Evolutionary conservation across 2,888 invertebrate genomes (phyloP), one percentile per base, ranked within the genome.

Genomic region (Cephonodes hylas): DNA sequence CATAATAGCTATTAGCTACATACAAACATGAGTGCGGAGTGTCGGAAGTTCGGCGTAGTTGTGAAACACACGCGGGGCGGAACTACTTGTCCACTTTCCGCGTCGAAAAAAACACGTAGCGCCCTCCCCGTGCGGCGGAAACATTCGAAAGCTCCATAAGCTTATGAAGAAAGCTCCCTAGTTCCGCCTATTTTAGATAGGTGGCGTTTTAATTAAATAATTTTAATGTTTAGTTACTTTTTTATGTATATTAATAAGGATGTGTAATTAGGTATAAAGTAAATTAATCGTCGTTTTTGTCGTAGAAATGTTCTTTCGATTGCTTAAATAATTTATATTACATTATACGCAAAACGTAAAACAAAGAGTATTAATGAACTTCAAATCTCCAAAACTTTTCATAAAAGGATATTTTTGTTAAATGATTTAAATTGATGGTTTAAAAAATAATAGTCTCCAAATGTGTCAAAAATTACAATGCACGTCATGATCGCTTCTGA

Each of bases 41-140:
- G 38, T 13, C 38, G 38, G n/a, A 38, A 38, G 3, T 38, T n/a
- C n/a, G 13, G 38, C 38, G n/a, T 4, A n/a, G 3, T n/a, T 38
- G 38, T 38, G 38, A n/a, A n/a, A 10, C 18, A 45, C 10, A 18
- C 18, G 25, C 31, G 18, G 10, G 31, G 27, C 10, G 27, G 27
- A 53, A 46, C 13, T 8, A 48, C 48, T 48, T 53, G 23, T 27
- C n/a, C 1, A 53, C 15, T 53, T 53, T 31, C 18, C 58, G 13
- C 45, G 66, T 63, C 58, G 38, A 67, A 72, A 71, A 70, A 67
- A 27, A 22, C 67, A 62, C 27, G 69, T 68, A 78, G 76, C 86
- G 89, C 86, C 84, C 81, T 85, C 87, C 74, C 13, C 66, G 56
- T 31, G n/a, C 57, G 59, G 53, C 70, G 79, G 73, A 64, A 75